phyloP scores from a whole-genome alignment of 2,888 invertebrate genomes.

The Hypsopygia costalis region DNA sequence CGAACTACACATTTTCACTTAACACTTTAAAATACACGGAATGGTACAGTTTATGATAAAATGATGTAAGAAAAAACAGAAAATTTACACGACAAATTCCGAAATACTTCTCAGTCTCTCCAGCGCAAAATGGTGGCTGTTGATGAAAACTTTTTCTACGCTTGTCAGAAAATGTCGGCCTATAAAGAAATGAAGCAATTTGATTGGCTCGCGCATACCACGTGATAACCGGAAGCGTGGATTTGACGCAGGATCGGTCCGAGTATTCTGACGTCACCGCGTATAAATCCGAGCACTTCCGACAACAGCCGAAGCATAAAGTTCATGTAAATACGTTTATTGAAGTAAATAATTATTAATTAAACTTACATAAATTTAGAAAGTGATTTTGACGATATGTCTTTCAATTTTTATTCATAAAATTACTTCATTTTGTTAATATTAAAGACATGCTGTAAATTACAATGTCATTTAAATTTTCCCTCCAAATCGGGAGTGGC shows the following conservation, averaged over 20 bases:
- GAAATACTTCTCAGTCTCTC: constrained; percentile 88
- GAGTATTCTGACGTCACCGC: constrained; percentile 72
- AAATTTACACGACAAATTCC: constrained; percentile 86
- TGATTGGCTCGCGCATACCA: constrained; percentile 69
- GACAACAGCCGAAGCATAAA: constrained; percentile 47
- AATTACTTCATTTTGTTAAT: neutral
- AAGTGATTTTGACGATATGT: constrained; percentile 6
- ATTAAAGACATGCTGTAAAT: neutral
- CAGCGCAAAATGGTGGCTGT: constrained; percentile 97
- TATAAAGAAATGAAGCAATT: constrained; percentile 56
- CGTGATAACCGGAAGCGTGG: constrained; percentile 75
- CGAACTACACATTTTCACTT: constrained; percentile 74
- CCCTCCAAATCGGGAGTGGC: constrained; percentile 73
- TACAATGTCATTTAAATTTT: constrained; percentile 42
- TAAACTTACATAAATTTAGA: neutral
- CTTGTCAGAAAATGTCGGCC: constrained; percentile 91
- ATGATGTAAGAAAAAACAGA: constrained; percentile 82
- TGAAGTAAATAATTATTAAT: neutral
- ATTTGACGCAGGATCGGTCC: constrained; percentile 69
- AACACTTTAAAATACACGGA: constrained; percentile 82
- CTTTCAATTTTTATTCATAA: neutral
- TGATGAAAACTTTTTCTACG: constrained; percentile 97
- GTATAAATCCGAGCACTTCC: constrained; percentile 52
- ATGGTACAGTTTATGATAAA: constrained; percentile 78
- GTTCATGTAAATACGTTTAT: constrained; percentile 34